phyloP scores from a whole-genome alignment of 1,140 invertebrate species.

The Leguminivora glycinivorella region DNA sequence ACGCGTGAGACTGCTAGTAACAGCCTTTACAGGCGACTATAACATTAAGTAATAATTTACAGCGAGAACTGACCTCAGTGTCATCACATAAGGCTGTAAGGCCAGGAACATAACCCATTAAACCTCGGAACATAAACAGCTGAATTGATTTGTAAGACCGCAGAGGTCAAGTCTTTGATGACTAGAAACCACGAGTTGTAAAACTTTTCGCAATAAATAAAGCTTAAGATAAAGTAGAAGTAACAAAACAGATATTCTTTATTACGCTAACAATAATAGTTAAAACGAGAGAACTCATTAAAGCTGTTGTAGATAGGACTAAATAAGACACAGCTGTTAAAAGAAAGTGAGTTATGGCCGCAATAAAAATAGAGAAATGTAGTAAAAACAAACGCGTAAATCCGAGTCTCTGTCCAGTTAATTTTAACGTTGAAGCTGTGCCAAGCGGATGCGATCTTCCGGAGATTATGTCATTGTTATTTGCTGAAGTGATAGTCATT shows the following conservation, averaged over 20 bases:
- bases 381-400: constrained; percentile 30
- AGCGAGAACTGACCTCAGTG: constrained; percentile 7
- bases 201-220: not conserved
- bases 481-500: constrained; percentile 33
- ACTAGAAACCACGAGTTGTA: not conserved
- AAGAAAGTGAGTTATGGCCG: constrained; percentile 30
- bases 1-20: not conserved
- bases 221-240: not conserved
- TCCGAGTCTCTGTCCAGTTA: constrained; percentile 34
- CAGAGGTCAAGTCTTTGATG: not conserved
- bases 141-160: not conserved
- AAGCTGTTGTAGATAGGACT: not conserved
- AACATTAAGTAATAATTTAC: constrained; percentile 15
- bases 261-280: not conserved
- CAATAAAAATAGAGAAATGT: constrained; percentile 30
- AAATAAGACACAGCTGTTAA: constrained; percentile 21
- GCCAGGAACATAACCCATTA: constrained; percentile 8
- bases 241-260: not conserved
- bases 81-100: constrained; percentile 21
- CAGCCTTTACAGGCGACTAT: not conserved
- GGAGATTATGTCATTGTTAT: constrained; percentile 64
- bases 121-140: constrained; percentile 1
- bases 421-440: constrained; percentile 57
- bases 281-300: not conserved
- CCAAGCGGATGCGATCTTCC: constrained; percentile 72